Conservation (phyloP, 2,113 vertebrate species). For the Isichthys henryi region DNA sequence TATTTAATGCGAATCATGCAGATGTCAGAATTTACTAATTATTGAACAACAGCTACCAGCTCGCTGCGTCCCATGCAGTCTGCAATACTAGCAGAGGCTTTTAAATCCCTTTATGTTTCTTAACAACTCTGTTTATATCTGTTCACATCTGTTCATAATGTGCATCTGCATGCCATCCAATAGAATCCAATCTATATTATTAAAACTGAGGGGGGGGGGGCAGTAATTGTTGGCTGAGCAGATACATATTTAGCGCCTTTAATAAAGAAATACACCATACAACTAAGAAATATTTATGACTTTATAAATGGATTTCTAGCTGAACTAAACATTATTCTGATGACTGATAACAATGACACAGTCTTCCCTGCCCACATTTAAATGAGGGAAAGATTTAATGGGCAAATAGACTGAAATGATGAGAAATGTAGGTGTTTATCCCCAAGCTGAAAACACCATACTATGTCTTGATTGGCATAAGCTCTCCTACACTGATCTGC, state of each 20-base stretch:
- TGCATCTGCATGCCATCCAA: background rate
- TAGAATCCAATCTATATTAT: background rate
- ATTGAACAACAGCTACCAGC: constrained; percentile 4
- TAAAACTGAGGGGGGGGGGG: background rate
- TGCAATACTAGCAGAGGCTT: background rate
- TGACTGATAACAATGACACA: background rate
- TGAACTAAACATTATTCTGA: background rate
- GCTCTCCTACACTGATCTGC: constrained; percentile 1
- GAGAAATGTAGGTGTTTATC: background rate
- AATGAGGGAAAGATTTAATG: background rate
- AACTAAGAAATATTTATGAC: background rate
- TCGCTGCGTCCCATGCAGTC: background rate
- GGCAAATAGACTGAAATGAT: background rate
- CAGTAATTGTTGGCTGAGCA: background rate
- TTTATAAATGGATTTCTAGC: background rate
- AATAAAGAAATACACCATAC: background rate
- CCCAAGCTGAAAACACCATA: background rate
- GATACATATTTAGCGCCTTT: background rate
- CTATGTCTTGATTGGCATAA: background rate
- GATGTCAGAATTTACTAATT: background rate
- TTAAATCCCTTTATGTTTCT: background rate
- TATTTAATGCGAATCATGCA: background rate
- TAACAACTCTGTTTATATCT: background rate
- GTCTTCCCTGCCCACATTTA: background rate
- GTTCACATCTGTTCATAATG: background rate